Evolutionary conservation across 1,140 invertebrate genomes (phyloP).

Genomic region (Danaus melanippus): DNA sequence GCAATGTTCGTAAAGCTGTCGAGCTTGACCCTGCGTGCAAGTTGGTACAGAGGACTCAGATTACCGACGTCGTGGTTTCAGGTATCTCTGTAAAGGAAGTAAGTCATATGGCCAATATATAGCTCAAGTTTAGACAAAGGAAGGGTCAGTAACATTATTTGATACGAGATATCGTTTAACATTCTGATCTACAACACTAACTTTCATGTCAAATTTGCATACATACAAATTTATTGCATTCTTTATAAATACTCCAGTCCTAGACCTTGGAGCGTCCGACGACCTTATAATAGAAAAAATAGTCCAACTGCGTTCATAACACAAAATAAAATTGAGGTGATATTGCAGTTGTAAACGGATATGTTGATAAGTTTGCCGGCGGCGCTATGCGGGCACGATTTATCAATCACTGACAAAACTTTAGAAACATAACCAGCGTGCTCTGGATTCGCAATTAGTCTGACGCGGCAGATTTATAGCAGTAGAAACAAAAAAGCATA

Average conservation of each 20-base stretch:
- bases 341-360: slow-evolving; percentile 6
- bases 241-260: no score
- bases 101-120: slow-evolving; percentile 18
- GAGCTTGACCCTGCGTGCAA: slow-evolving; percentile 21
- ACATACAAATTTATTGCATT: no score
- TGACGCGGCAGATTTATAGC: no score
- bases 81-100: slow-evolving; percentile 11
- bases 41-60: slow-evolving; percentile 15
- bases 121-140: slow-evolving; percentile 3
- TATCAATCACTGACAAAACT: slow-evolving; percentile 24
- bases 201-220: no score
- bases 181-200: no score
- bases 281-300: neutral
- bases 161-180: neutral
- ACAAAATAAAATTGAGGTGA: no score
- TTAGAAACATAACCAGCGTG: slow-evolving; percentile 15
- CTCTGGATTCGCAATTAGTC: slow-evolving; percentile 14
- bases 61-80: slow-evolving; percentile 15
- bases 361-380: slow-evolving; percentile 11
- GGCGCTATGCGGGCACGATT: slow-evolving; percentile 21
- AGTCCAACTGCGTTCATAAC: no score
- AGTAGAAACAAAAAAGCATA: no score
- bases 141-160: neutral
- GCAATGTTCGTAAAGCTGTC: slow-evolving; percentile 24
- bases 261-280: no score